phyloP scores from a whole-genome alignment of 2,797 vertebrate species.

The Salarias fasciatus region DNA sequence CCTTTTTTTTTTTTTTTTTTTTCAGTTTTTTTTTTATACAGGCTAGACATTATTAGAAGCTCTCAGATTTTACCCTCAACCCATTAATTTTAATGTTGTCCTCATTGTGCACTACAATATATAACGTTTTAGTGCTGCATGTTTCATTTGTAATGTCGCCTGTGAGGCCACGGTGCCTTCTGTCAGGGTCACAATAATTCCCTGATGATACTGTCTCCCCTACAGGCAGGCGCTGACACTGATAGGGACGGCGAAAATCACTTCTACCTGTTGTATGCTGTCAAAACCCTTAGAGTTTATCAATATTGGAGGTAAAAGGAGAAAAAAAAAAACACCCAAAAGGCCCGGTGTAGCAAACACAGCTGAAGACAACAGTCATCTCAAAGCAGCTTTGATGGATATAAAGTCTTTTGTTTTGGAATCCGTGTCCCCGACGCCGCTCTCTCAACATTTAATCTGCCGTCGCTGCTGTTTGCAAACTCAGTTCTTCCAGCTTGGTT shows the following conservation, averaged over 20 bases:
- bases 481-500: conserved; percentile 4
- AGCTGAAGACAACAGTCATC: conserved; percentile 31
- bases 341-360: conserved; percentile 24
- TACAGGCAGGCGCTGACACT: conserved; percentile 30
- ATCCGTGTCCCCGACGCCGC: neutral
- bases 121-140: neutral
- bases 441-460: conserved; percentile 17
- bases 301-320: conserved; percentile 3
- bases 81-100: neutral
- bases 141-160: conserved; percentile 1
- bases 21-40: too few relatives aligned
- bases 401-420: conserved; percentile 9
- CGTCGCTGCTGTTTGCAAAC: conserved; percentile 4
- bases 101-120: neutral
- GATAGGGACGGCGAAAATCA: conserved; percentile 26
- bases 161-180: neutral
- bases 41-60: neutral
- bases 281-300: conserved; percentile 38
- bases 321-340: conserved; percentile 3
- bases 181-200: neutral
- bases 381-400: conserved; percentile 32
- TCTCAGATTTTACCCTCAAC: neutral
- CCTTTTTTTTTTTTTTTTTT: too few relatives aligned
- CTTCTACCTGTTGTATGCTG: conserved; percentile 7
- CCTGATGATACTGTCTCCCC: neutral